phyloP scores from a whole-genome alignment of 1,140 invertebrate species.

The Holcopasites calliopsidis region DNA sequence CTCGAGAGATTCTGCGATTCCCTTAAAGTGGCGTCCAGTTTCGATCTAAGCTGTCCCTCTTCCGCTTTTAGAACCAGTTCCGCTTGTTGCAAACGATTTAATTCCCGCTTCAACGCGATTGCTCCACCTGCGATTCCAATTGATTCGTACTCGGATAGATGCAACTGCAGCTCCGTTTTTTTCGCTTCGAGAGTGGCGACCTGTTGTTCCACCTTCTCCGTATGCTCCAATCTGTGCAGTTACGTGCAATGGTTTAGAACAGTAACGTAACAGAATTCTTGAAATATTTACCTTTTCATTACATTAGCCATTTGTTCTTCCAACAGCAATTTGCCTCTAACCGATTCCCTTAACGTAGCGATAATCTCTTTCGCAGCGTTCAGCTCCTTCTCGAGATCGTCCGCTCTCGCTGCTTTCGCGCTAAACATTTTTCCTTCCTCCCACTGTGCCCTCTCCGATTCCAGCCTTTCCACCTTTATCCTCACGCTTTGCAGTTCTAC shows the following conservation, averaged over 20 bases:
- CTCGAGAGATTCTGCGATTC: constrained; percentile 63
- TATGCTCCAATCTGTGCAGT: constrained; percentile 68
- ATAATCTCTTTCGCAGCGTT: constrained; percentile 66
- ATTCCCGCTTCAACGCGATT: constrained; percentile 67
- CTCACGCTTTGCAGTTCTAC: constrained; percentile 71
- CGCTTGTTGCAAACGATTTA: constrained; percentile 75
- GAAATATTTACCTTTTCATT: constrained; percentile 57
- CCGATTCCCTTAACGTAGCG: constrained; percentile 66
- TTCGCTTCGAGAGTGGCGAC: constrained; percentile 65
- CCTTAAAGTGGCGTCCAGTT: constrained; percentile 67
- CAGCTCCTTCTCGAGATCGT: constrained; percentile 73
- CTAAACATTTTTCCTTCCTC: constrained; percentile 72
- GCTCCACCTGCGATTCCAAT: constrained; percentile 73
- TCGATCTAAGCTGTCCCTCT: constrained; percentile 72
- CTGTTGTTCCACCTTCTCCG: constrained; percentile 72
- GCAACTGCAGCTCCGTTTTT: constrained; percentile 65
- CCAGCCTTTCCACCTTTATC: constrained; percentile 69
- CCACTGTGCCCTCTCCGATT: constrained; percentile 69
- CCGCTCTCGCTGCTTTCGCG: constrained; percentile 66
- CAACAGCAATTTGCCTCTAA: constrained; percentile 75
- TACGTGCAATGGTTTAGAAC: neutral
- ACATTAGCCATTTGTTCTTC: constrained; percentile 76
- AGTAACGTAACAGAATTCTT: too few relatives aligned
- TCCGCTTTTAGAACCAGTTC: constrained; percentile 71
- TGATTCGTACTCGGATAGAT: constrained; percentile 72